Evolutionary conservation across 2,888 invertebrate genomes (phyloP), one percentile per base, ranked within the genome.

Genomic region (Aphidius colemani): DNA sequence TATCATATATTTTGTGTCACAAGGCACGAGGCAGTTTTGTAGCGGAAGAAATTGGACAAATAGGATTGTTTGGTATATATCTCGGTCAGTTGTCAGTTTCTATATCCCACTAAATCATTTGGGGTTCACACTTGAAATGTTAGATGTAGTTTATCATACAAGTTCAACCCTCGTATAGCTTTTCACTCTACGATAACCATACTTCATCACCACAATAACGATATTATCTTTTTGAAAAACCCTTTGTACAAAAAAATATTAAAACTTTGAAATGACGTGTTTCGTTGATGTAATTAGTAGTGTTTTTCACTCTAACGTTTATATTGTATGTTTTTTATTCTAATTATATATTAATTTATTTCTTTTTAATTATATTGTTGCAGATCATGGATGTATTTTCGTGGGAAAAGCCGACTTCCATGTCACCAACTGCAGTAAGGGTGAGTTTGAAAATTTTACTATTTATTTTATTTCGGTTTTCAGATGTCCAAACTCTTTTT

Each of bases 21-120:
- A 67, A 69, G 66, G 70, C 67, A 69, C 60, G 73, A 69, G 66
- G 75, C 73, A 78, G 80, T 79, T 79, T 78, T 78, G 79, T 78
- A 79, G 74, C 80, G 78, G 79, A 79, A 79, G 79, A 79, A 79
- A 74, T 74, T 71, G 74, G 79, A 79, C 78, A 80, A 80, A 80
- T 80, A 78, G 80, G 80, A 77, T 78, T 79, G 80, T 80, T 79
- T 77, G 78, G 78, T 72, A 74, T 78, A 80, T 80, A 80, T 80
- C 79, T 78, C 77, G 79, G 79, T 77, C 79, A 79, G 77, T 79
- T 77, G 79, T 78, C 78, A 78, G 76, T 76, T 72, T 76, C 76
- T 76, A 78, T 76, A 78, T 78, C 79, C 78, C 74, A 77, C 77
- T 80, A 80, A 80, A 79, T 80, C 80, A 80, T 78, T 78, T 76